These are phyloP conservation scores for Cosmia trapezina DNA, from an alignment of 2,888 invertebrate genomes.

Conservation along the genomic window DNA sequence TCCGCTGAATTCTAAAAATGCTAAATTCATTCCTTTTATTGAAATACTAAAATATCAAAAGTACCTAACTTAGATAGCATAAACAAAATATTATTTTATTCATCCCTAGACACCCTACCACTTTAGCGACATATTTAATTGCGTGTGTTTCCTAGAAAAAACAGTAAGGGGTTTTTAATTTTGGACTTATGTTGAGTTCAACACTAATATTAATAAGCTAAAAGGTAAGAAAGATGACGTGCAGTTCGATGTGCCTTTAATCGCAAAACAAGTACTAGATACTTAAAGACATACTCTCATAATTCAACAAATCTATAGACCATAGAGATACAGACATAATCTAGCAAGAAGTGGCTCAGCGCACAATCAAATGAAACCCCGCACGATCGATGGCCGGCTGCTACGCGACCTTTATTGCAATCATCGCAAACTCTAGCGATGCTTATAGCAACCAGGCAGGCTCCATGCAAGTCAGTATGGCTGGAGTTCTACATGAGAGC, in stretches of 20 bases:
- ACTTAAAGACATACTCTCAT: neutral
- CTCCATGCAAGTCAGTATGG: neutral
- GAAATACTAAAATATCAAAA: slow-evolving; percentile 9
- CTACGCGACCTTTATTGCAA: slow-evolving; percentile 14
- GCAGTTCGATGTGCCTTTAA: neutral
- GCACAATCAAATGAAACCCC: slow-evolving; percentile 50
- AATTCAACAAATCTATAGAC: neutral
- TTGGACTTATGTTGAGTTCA: neutral
- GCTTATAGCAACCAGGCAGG: neutral
- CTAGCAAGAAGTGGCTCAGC: slow-evolving; percentile 10
- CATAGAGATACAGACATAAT: neutral
- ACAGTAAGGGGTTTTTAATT: no score
- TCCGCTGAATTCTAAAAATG: slow-evolving; percentile 13
- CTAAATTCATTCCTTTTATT: slow-evolving; percentile 28
- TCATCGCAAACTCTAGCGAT: neutral
- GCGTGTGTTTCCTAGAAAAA: neutral
- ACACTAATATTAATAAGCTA: neutral
- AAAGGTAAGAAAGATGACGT: neutral
- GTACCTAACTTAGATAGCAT: neutral
- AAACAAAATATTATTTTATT: slow-evolving; percentile 18
- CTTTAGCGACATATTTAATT: neutral
- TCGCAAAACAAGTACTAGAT: neutral
- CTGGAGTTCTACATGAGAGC: neutral
- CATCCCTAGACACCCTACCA: neutral
- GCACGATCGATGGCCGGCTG: neutral